Evolutionary conservation across 2,888 invertebrate genomes (phyloP), one percentile per base, ranked within the genome.

Genomic region (Dicycla oo): DNA sequence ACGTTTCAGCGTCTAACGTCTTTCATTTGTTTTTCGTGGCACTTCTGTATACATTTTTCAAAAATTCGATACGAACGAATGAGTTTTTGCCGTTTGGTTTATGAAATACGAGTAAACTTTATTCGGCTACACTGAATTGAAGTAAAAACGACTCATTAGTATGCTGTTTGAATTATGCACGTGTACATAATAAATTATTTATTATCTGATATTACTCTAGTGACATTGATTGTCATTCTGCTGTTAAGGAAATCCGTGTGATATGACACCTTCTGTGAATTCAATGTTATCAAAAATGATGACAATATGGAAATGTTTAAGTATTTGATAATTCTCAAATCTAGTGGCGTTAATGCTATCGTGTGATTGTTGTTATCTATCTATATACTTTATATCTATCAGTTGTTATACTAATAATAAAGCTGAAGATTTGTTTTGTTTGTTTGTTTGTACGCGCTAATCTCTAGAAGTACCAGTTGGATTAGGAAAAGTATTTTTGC

Each of bases 351-450:
- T 78, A 30, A 49, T 49, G 47, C 11, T 64, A 69, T 80, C 45
- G 11, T n/a, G 18, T 2, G 53, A 67, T 80, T 62, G 66, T 73
- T 77, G 38, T 67, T 74, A 80, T 65, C n/a, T n/a, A n/a, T 34
- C 34, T 34, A 2, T 34, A 34, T 34, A 34, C 34, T 34, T 3
- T 5, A 4, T 49, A 49, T 49, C n/a, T 47, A 47, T 47, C 10
- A n/a, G n/a, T n/a, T n/a, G n/a, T n/a, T 43, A 43, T 15, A 45
- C 15, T n/a, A 47, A 47, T 47, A 10, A 47, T n/a, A 47, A 47
- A n/a, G 47, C n/a, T 47, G 20, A 3, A 47, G 47, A 47, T n/a
- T n/a, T n/a, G n/a, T 2, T 47, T 47, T 20, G 47, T 47, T 10
- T 45, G 45, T 45, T 45, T 47, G 10, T n/a, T 47, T 47, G 10